Conservation (phyloP, 2,113 vertebrate species). For the Acanthisitta chloris region DNA sequence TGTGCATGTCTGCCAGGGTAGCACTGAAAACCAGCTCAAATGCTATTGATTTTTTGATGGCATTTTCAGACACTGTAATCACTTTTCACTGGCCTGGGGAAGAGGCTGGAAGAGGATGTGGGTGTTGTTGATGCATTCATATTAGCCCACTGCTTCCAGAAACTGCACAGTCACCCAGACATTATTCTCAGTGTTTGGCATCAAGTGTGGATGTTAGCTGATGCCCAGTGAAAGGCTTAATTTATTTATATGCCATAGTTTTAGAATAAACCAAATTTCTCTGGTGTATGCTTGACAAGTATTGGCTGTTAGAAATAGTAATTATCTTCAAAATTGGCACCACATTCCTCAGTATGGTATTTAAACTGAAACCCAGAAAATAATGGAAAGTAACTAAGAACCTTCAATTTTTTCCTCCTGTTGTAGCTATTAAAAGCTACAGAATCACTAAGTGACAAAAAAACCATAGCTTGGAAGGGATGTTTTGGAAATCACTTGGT, state of each 20-base stretch:
- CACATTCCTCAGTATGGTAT: background rate
- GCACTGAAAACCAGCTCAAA: background rate
- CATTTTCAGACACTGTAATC: background rate
- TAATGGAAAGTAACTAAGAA: background rate
- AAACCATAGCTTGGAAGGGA: background rate
- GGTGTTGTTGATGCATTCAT: background rate
- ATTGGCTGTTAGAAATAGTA: background rate
- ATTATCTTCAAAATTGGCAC: background rate
- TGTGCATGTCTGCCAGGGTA: background rate
- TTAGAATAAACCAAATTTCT: slow-evolving; percentile 2
- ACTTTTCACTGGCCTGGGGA: background rate
- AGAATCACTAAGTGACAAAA: background rate
- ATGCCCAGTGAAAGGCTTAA: background rate
- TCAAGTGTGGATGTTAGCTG: background rate
- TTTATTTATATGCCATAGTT: slow-evolving; percentile 6
- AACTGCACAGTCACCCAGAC: background rate
- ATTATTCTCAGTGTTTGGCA: background rate
- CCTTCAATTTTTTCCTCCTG: background rate
- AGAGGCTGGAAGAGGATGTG: background rate
- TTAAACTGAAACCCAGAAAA: background rate
- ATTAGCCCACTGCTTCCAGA: background rate
- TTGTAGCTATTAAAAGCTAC: background rate
- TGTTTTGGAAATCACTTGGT: background rate
- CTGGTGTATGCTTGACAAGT: background rate
- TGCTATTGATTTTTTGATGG: background rate